A percentile compares a stretch with the other conserved stretches of the same genome.
Evolutionary conservation across 2,113 vertebrate genomes (phyloP).

Genomic region (Todiramphus chloris): DNA sequence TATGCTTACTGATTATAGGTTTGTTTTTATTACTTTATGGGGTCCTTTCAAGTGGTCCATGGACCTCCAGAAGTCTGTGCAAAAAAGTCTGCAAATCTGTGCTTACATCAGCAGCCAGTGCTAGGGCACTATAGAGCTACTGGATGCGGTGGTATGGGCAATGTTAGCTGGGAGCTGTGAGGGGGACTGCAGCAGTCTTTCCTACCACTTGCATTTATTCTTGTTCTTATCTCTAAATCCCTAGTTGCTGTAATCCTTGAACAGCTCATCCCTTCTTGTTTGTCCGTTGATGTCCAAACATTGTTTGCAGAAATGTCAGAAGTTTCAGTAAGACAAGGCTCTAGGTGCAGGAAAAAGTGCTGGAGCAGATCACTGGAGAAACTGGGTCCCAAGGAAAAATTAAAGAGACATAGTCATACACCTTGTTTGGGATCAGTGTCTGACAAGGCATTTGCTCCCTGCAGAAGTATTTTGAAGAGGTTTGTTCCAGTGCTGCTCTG

Average conservation of each 20-base stretch:
- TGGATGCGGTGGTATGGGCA: neutral
- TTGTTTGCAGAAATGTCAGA: neutral
- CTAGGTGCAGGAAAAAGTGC: neutral
- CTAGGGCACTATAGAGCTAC: neutral
- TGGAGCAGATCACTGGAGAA: neutral
- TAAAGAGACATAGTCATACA: neutral
- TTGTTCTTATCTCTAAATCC: neutral
- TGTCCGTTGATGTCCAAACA: neutral
- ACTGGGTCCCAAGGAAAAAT: neutral
- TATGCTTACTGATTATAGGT: neutral
- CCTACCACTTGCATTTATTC: neutral
- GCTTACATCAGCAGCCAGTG: neutral
- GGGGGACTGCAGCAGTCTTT: neutral
- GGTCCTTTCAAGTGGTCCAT: neutral
- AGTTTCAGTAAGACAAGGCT: neutral
- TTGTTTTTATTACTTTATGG: neutral
- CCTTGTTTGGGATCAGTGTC: neutral
- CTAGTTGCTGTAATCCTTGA: neutral
- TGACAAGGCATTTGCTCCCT: neutral
- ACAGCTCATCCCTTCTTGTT: neutral
- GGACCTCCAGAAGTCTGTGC: neutral
- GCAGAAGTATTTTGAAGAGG: neutral
- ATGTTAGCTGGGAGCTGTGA: neutral
- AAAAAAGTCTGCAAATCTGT: neutral
- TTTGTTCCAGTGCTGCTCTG: neutral